Percentiles rank a stretch among this genome's conserved stretches.
These are phyloP conservation scores for Microctenopoma stevenorrisi DNA, from an alignment of 2,797 vertebrate genomes.

Conservation along the genomic window DNA sequence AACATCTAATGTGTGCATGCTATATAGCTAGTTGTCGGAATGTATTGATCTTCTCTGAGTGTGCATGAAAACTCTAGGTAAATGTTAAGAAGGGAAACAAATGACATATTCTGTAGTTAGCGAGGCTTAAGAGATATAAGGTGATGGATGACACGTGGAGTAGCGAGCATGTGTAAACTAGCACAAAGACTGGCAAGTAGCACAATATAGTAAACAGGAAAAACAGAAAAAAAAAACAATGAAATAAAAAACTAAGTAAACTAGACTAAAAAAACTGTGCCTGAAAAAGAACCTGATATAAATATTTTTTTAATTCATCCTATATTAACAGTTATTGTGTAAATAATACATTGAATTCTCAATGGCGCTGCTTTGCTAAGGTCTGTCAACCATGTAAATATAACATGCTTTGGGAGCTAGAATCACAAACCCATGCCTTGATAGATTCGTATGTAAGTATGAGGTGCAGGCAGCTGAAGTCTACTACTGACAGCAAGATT, in stretches of 20 bases:
- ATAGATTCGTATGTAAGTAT: slow-evolving; percentile 20
- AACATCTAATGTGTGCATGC: not conserved
- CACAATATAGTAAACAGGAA: not conserved
- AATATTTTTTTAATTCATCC: too few relatives aligned
- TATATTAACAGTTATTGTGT: not conserved
- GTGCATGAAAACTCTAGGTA: not conserved
- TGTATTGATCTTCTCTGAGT: not conserved
- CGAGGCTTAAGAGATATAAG: slow-evolving; percentile 1
- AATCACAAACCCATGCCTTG: not conserved
- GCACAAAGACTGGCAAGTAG: not conserved
- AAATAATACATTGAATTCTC: slow-evolving; percentile 45
- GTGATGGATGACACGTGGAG: slow-evolving; percentile 4
- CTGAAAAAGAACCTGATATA: too few relatives aligned
- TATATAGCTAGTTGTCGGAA: too few relatives aligned
- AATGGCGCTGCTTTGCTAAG: slow-evolving; percentile 15
- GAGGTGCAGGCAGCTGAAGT: slow-evolving; percentile 9
- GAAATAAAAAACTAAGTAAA: too few relatives aligned
- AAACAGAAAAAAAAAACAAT: not conserved
- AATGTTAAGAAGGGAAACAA: not conserved
- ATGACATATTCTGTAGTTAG: not conserved
- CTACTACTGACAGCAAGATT: slow-evolving; percentile 20
- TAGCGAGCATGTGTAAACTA: not conserved
- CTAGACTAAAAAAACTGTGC: too few relatives aligned
- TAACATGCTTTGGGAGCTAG: slow-evolving; percentile 6
- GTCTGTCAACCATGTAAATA: slow-evolving; percentile 6